Evolutionary conservation across 2,888 invertebrate species (phyloP).

Genomic region (Plagodis dolabraria): DNA sequence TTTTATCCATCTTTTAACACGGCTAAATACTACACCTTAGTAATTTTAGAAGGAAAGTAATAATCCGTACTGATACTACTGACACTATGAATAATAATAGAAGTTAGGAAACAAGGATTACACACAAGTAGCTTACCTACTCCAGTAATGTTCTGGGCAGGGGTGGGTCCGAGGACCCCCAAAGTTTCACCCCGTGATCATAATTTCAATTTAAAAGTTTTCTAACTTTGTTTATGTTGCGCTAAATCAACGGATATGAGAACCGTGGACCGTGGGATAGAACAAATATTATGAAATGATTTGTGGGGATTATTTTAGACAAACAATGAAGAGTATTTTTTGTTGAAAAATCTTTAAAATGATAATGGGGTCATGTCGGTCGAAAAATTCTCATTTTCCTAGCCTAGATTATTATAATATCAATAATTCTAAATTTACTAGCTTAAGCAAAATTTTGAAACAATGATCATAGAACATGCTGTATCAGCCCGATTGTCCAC

Average conservation of each 20-base stretch:
- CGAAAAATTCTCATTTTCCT: too few species aligned
- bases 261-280: slow-evolving; percentile 33
- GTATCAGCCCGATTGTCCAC: too few species aligned
- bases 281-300: slow-evolving; percentile 26
- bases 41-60: too few species aligned
- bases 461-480: too few species aligned
- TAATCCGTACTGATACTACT: background rate
- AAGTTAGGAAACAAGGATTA: slow-evolving; percentile 38
- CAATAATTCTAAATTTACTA: too few species aligned
- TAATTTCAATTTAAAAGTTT: slow-evolving; percentile 71
- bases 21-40: too few species aligned
- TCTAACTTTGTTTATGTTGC: slow-evolving; percentile 55
- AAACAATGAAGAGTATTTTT: slow-evolving; percentile 2
- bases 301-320: slow-evolving; percentile 14
- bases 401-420: too few species aligned
- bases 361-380: too few species aligned
- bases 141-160: slow-evolving; percentile 31
- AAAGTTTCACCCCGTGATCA: slow-evolving; percentile 59
- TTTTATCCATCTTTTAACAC: too few species aligned
- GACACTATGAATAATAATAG: background rate
- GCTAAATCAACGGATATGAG: slow-evolving; percentile 47
- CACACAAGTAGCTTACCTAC: slow-evolving; percentile 35
- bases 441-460: too few species aligned
- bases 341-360: background rate
- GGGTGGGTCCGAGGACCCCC: slow-evolving; percentile 45